phyloP scores from a whole-genome alignment of 2,797 vertebrate genomes.

The Muscicapa striata region DNA sequence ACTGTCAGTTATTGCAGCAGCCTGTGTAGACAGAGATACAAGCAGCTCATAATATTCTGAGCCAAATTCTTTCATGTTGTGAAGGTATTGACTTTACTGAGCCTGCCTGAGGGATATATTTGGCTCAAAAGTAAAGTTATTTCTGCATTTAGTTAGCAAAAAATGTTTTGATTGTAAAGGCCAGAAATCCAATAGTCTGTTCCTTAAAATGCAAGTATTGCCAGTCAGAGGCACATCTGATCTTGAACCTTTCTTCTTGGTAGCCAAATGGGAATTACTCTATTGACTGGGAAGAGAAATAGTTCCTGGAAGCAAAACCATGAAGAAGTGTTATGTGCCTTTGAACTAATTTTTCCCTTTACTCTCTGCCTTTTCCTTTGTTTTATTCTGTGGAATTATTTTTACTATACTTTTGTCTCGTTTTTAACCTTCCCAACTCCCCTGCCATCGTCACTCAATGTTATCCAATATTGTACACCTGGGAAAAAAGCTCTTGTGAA shows the following conservation, averaged over 20 bases:
- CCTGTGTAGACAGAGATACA: background rate
- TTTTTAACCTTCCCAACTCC: background rate
- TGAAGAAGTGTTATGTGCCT: background rate
- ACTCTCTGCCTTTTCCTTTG: background rate
- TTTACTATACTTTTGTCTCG: background rate
- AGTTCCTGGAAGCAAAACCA: background rate
- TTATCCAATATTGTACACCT: background rate
- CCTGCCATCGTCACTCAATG: background rate
- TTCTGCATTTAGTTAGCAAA: background rate
- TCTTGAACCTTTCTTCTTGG: background rate
- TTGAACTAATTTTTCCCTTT: background rate
- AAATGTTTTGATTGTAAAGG: background rate
- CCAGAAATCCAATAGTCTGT: background rate
- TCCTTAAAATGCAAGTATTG: background rate
- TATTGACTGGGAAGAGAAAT: background rate
- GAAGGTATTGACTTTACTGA: background rate
- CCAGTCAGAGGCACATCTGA: background rate
- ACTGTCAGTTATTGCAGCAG: background rate
- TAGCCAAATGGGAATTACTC: background rate
- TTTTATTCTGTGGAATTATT: background rate
- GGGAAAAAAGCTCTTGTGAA: background rate
- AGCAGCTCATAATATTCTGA: background rate
- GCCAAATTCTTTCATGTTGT: background rate
- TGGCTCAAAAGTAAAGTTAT: background rate
- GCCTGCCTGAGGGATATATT: background rate